phyloP scores from a whole-genome alignment of 2,888 invertebrate genomes.

The Synergus laeviventris region DNA sequence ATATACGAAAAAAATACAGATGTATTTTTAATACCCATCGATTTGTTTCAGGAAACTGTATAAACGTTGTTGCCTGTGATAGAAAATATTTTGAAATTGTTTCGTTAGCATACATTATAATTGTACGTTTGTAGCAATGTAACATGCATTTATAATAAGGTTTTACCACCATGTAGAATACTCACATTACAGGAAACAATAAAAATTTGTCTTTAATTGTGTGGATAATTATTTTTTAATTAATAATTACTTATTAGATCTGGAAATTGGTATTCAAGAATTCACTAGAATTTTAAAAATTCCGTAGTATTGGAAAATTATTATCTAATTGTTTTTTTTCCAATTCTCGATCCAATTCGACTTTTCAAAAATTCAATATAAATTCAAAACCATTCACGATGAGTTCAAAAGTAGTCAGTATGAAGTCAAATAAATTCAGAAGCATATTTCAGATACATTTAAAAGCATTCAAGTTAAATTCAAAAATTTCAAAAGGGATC shows the following conservation, averaged over 20 bases:
- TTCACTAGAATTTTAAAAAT: too few species aligned
- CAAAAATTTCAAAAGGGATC: too few species aligned
- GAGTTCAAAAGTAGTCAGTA: too few species aligned
- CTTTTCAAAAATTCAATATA: too few species aligned
- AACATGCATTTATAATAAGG: slow-evolving; percentile 32
- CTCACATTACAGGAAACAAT: slow-evolving; percentile 19
- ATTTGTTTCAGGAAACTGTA: slow-evolving; percentile 33
- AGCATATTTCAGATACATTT: too few species aligned
- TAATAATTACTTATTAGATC: not conserved
- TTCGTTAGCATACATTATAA: slow-evolving; percentile 33
- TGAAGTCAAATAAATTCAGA: too few species aligned
- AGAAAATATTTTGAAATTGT: slow-evolving; percentile 39
- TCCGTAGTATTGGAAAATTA: not conserved
- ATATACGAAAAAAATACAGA: slow-evolving; percentile 54
- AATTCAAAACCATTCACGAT: too few species aligned
- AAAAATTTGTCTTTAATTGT: slow-evolving; percentile 13
- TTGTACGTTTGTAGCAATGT: slow-evolving; percentile 34
- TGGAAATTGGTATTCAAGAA: too few species aligned
- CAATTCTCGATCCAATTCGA: too few species aligned
- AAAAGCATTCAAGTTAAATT: too few species aligned
- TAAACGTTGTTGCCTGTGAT: slow-evolving; percentile 37
- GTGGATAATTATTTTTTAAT: not conserved
- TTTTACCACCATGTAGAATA: slow-evolving; percentile 28
- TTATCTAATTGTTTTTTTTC: too few species aligned
- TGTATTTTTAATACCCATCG: slow-evolving; percentile 51